These are phyloP conservation scores for Bostrychus sinensis DNA, from an alignment of 2,113 vertebrate genomes.

Conservation along the genomic window DNA sequence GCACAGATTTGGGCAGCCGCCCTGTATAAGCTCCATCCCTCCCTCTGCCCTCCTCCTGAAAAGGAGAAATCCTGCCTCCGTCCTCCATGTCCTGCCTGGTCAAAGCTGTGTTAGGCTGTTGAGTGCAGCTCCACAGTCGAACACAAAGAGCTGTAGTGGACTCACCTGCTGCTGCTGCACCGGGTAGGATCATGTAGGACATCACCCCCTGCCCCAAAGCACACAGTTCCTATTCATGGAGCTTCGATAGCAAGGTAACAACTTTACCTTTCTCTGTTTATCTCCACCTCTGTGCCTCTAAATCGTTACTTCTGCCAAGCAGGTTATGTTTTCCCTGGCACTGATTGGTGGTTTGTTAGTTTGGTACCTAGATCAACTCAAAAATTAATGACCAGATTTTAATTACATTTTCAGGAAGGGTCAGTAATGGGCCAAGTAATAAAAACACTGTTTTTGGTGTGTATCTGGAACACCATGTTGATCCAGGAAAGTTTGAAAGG, in stretches of 20 bases:
- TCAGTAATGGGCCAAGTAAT: no score
- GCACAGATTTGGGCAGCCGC: conserved; percentile 58
- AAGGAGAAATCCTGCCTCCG: conserved; percentile 38
- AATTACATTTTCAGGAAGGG: no score
- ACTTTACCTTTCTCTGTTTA: conserved; percentile 15
- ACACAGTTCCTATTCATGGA: conserved; percentile 43
- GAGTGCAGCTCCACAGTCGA: conserved; percentile 17
- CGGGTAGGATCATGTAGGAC: conserved; percentile 52
- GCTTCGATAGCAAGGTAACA: conserved; percentile 62
- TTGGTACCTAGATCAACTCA: not conserved
- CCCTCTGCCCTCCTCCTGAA: conserved; percentile 35
- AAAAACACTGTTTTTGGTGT: no score
- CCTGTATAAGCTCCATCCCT: conserved; percentile 30
- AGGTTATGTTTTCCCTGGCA: no score
- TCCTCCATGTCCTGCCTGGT: conserved; percentile 39
- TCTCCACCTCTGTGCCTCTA: conserved; percentile 8
- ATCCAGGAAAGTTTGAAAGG: no score
- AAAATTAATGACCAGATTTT: not conserved
- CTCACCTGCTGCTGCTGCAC: conserved; percentile 27
- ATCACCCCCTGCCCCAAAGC: conserved; percentile 35
- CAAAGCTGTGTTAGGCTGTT: conserved; percentile 25
- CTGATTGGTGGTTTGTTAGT: no score
- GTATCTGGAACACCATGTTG: no score
- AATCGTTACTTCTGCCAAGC: not conserved
- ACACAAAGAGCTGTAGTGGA: conserved; percentile 14